phyloP scores from a whole-genome alignment of 2,113 vertebrate genomes.

The Myrmophylax atrothorax region DNA sequence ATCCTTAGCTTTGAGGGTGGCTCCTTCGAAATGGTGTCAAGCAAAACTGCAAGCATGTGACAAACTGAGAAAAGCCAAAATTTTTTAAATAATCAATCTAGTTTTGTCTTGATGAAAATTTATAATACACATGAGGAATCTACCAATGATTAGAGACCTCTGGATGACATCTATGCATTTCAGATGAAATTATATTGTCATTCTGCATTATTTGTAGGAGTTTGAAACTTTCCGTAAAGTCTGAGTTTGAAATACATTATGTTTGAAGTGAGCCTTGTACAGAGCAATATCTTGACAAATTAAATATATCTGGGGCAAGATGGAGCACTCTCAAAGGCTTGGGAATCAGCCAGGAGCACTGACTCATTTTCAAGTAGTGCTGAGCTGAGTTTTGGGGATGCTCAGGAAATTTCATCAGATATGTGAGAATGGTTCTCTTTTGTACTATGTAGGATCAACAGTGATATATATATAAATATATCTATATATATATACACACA shows the following conservation, averaged over 20 bases:
- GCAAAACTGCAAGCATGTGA: not conserved
- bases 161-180: not conserved
- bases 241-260: not conserved
- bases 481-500: no score
- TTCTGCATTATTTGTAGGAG: not conserved
- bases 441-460: not conserved
- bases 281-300: constrained; percentile 1
- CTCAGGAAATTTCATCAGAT: not conserved
- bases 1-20: not conserved
- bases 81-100: not conserved
- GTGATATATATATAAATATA: not conserved
- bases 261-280: not conserved
- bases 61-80: not conserved
- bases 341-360: constrained; percentile 26
- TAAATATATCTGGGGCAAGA: constrained; percentile 6
- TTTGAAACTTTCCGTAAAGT: constrained; percentile 3
- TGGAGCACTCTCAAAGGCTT: not conserved
- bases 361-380: not conserved
- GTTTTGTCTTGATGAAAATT: not conserved
- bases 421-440: not conserved
- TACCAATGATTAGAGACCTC: not conserved
- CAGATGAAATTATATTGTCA: not conserved
- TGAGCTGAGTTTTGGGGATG: not conserved
- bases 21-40: not conserved
- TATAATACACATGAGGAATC: not conserved